Conservation (phyloP, 2,113 vertebrate species). For the Manacus vitellinus region DNA sequence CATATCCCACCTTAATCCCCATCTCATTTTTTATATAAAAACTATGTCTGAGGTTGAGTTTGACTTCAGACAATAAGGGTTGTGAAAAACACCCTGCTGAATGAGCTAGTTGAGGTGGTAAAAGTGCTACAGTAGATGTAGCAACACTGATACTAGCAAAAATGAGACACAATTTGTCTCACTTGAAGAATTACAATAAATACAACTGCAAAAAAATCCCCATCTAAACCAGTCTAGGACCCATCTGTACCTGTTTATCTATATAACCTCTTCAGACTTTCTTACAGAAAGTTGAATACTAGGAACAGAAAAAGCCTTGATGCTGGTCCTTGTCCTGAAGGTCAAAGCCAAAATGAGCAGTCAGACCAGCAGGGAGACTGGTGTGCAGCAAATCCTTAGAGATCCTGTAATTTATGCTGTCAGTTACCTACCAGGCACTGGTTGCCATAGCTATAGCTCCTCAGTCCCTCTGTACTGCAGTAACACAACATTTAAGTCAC, state of each 20-base stretch:
- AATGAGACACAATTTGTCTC: background rate
- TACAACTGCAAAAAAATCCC: background rate
- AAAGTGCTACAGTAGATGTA: background rate
- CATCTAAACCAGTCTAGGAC: background rate
- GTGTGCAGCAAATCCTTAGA: background rate
- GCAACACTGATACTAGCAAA: background rate
- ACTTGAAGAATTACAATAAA: background rate
- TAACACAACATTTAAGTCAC: background rate
- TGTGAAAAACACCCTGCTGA: background rate
- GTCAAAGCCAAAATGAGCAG: background rate
- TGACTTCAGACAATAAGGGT: background rate
- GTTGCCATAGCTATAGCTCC: slow-evolving; percentile 36
- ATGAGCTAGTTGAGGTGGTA: background rate
- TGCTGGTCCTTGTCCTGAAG: background rate
- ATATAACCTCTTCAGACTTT: background rate
- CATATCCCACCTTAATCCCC: background rate
- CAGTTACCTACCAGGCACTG: background rate
- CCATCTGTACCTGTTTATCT: background rate
- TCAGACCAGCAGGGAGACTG: background rate
- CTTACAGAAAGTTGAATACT: background rate
- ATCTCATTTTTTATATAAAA: background rate
- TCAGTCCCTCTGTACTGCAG: background rate
- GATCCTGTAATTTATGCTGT: background rate
- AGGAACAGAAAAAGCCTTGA: background rate
- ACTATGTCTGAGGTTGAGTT: background rate